Evolutionary conservation across 2,888 invertebrate genomes (phyloP).

Genomic region (Thumatha senex): DNA sequence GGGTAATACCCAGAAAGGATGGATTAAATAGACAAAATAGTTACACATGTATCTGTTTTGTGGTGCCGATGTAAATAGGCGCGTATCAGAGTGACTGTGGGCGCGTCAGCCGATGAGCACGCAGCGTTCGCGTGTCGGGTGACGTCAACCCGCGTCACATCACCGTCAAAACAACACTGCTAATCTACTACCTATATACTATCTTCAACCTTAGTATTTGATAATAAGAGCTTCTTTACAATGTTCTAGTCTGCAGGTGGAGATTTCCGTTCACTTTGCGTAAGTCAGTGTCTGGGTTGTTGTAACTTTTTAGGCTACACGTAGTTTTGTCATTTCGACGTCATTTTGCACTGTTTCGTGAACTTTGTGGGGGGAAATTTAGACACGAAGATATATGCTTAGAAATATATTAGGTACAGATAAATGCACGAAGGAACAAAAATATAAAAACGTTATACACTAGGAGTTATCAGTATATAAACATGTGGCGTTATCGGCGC

Average conservation of each 20-base stretch:
- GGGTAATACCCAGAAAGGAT: too few relatives aligned
- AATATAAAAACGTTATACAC: slow-evolving; percentile 20
- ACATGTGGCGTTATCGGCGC: slow-evolving; percentile 38
- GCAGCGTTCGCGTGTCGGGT: slow-evolving; percentile 56
- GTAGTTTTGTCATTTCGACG: slow-evolving; percentile 20
- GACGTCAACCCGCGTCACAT: slow-evolving; percentile 71
- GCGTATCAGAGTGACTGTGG: slow-evolving; percentile 46
- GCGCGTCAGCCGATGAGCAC: slow-evolving; percentile 63
- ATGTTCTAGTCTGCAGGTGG: slow-evolving; percentile 39
- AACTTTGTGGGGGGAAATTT: slow-evolving; percentile 11
- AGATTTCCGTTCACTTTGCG: slow-evolving; percentile 68
- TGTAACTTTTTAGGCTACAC: slow-evolving; percentile 26
- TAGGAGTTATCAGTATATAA: slow-evolving; percentile 37
- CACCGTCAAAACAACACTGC: slow-evolving; percentile 47
- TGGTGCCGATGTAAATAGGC: slow-evolving; percentile 22
- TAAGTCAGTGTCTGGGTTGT: slow-evolving; percentile 33
- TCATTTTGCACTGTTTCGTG: slow-evolving; percentile 18
- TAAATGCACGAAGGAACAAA: slow-evolving; percentile 23
- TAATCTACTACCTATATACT: slow-evolving; percentile 15
- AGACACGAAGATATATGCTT: neutral
- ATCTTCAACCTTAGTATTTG: slow-evolving; percentile 26
- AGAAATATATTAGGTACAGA: neutral
- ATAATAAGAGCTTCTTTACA: slow-evolving; percentile 18
- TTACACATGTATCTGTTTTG: neutral
- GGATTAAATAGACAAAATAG: slow-evolving; percentile 7